These are phyloP conservation scores for Carpatolechia fugitivella DNA, from an alignment of 2,888 invertebrate genomes.

Conservation along the genomic window DNA sequence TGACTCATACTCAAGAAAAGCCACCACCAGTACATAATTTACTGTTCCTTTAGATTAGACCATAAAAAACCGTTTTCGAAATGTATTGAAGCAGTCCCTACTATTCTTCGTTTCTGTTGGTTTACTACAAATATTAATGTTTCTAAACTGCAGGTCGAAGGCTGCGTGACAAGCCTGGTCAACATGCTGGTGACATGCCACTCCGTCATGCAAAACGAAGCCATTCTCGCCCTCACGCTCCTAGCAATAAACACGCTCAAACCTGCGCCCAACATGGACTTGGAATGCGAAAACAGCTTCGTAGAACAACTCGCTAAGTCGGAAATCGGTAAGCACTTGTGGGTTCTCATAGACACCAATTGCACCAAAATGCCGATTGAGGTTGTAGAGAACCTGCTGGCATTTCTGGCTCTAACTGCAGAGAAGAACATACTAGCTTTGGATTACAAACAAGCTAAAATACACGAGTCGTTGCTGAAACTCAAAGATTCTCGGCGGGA, in stretches of 20 bases:
- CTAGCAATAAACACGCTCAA: conserved; percentile 63
- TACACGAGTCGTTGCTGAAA: conserved; percentile 53
- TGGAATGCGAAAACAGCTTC: conserved; percentile 49
- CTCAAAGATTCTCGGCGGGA: conserved; percentile 54
- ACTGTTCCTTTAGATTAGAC: too few species aligned
- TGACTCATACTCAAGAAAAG: too few species aligned
- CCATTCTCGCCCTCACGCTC: conserved; percentile 85
- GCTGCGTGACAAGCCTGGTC: conserved; percentile 86
- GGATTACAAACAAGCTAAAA: conserved; percentile 57
- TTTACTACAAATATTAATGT: neutral
- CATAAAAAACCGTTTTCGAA: too few species aligned
- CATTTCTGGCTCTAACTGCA: conserved; percentile 67
- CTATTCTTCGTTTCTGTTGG: too few species aligned
- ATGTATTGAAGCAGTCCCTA: too few species aligned
- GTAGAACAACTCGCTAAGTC: conserved; percentile 63
- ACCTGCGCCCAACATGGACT: conserved; percentile 29
- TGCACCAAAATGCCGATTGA: conserved; percentile 69
- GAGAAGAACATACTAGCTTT: conserved; percentile 52
- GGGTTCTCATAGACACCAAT: conserved; percentile 69
- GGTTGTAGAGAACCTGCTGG: conserved; percentile 71
- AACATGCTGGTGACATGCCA: conserved; percentile 91
- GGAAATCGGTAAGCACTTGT: conserved; percentile 74
- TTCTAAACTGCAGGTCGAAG: conserved; percentile 69
- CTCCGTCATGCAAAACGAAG: conserved; percentile 93
- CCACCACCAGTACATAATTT: too few species aligned